Base-by-base conservation (phyloP, 2,888 invertebrate species). In the Onchidella celtica region DNA sequence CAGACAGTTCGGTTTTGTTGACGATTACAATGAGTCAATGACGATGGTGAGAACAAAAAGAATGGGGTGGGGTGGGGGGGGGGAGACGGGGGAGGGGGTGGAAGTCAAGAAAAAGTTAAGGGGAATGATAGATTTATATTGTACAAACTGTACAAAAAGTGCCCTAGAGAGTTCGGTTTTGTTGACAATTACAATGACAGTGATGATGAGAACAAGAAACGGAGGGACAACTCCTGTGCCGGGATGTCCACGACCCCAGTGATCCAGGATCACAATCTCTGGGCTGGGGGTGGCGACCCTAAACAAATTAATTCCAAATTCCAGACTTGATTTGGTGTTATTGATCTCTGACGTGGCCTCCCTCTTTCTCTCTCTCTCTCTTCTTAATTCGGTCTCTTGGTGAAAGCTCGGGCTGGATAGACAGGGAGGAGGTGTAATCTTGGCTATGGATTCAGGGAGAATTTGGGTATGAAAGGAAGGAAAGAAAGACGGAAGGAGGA, bases 281-380 rank as follows among this genome's bases (percentile, higher is more conserved):
- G 6, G 0, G 47, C 21, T 40, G 38, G 69, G 69, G 78, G 59
- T 27, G 59, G 38, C 69, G 32, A 69, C 69, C 78, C 66, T 68
- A 59, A 78, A 68, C 78, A 68, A 78, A 78, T 78, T 68, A 78
- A 78, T 78, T 78, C 78, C 59, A 69, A 78, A 78, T 78, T 78
- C 69, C 78, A 69, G 69, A 69, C 59, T 59, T 76, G 78, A 78
- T 78, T 69, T 78, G 78, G 69, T 69, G 57, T 29, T 78, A 78
- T 78, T 78, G 78, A 78, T 78, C 78, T 78, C 55, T 11, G 69
- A 17, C 78, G 65, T 65, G 63, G 57, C 75, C 65, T 63, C 34
- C 75, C 47, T n/a, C n/a, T n/a, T n/a, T n/a, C n/a, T n/a, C n/a
- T n/a, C n/a, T n/a, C n/a, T n/a, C n/a, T n/a, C n/a, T n/a, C n/a